Conservation (phyloP, 2,113 vertebrate genomes). For the Hippoglossus stenolepis region DNA sequence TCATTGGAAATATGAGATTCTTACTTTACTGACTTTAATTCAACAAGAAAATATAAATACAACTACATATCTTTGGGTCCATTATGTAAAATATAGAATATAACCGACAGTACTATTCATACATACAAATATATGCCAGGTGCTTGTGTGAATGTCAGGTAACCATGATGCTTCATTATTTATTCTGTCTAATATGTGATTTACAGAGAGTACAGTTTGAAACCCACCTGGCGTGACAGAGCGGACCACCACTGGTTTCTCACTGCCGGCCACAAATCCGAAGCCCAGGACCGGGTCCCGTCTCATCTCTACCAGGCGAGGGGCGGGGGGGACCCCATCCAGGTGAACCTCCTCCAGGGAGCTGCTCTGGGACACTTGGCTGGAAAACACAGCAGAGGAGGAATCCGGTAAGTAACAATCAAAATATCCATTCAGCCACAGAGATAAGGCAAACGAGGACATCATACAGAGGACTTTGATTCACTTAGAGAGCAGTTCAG, state of each 20-base stretch:
- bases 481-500: background rate
- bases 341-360: conserved; percentile 94
- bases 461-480: background rate
- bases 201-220: too few relatives aligned
- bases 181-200: too few relatives aligned
- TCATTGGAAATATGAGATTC: too few relatives aligned
- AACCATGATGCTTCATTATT: too few relatives aligned
- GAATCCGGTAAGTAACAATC: background rate
- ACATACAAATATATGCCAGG: too few relatives aligned
- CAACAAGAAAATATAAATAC: too few relatives aligned
- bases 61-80: too few relatives aligned
- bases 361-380: conserved; percentile 92
- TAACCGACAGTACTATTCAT: too few relatives aligned
- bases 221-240: conserved; percentile 92
- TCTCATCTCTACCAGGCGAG: conserved; percentile 94
- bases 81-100: too few relatives aligned
- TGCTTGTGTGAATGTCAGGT: too few relatives aligned
- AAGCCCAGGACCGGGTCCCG: conserved; percentile 96
- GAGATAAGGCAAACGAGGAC: background rate
- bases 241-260: conserved; percentile 97
- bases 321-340: conserved; percentile 89
- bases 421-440: background rate
- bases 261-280: conserved; percentile 97
- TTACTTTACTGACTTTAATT: too few relatives aligned
- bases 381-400: conserved; percentile 54